phyloP scores from a whole-genome alignment of 2,113 vertebrate species.

The Malaclemys terrapin region DNA sequence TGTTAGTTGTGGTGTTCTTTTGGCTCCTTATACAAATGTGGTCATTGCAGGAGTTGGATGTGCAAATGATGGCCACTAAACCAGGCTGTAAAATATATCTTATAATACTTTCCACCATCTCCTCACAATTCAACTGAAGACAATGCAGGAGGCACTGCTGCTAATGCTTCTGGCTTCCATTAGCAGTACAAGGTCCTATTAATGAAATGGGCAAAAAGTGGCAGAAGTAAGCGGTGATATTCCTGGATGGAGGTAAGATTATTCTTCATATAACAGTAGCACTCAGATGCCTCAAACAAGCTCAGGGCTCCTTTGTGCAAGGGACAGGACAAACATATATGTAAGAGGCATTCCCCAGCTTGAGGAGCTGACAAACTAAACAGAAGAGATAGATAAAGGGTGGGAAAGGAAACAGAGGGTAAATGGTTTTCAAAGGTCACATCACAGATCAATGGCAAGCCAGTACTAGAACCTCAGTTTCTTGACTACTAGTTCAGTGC shows the following conservation, averaged over 20 bases:
- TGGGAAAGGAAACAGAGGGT: neutral
- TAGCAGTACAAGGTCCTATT: neutral
- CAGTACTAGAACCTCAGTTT: neutral
- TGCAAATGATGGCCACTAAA: neutral
- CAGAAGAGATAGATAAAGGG: neutral
- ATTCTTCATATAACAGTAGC: neutral
- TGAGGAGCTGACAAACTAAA: neutral
- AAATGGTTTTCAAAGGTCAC: neutral
- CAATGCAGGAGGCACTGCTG: neutral
- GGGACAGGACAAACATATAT: neutral
- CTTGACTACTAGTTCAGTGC: neutral
- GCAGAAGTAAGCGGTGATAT: neutral
- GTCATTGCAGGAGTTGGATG: neutral
- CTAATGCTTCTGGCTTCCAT: neutral
- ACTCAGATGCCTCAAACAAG: neutral
- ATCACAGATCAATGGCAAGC: neutral
- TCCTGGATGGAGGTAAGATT: neutral
- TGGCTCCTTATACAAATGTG: neutral
- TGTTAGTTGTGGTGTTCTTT: neutral
- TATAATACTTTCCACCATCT: neutral
- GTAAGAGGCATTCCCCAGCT: neutral
- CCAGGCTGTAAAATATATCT: neutral
- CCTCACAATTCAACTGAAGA: neutral
- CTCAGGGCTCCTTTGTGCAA: neutral
- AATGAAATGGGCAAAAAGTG: neutral